Evolutionary conservation across 30 jellyfish, hydroid and myxozoan species (phyloP), one percentile per base, ranked within the genome.

Genomic region (Morbakka virulenta): DNA sequence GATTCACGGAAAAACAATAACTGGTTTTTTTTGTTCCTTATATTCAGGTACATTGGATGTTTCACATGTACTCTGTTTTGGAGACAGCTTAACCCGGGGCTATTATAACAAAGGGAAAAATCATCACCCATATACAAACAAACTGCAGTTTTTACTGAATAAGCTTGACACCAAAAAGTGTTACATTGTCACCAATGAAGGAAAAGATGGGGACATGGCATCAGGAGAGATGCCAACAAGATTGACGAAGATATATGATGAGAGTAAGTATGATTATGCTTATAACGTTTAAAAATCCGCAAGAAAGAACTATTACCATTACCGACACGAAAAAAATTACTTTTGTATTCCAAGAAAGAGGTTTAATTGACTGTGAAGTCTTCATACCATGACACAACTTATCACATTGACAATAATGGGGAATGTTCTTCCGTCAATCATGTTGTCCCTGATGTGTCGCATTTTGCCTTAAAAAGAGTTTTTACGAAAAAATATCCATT

Each of bases 61-160:
- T 32, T 84, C 67, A 34, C 93, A 84, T 64, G 49, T 90, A 6
- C 64, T 90, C 72, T 93, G 96, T 36, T 90, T 90, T 79, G 98
- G 98, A 50, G 98, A 90, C 82, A 84, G 96, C 41, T 89, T 90
- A 1, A 90, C 98, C 24, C 90, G 98, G 12, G 98, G 98, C 20
- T 90, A 90, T 74, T 90, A 90, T 92, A 90, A 90, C 80, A 90
- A 85, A 84, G 98, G 98, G 21, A 84, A 90, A 65, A 90, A 79
- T 70, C 98, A 90, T 47, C 98, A 90, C 62, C 98, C 98, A 17
- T 90, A 90, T 73, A 90, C 98, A 6, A 84, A 76, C 75, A 84
- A 84, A 61, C 81, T 90, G 22, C 95, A 90, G 57, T 79, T 52
- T 52, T 34, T 90, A 26, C 61, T 90, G 57, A 90, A 90, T 48